Evolutionary conservation across 2,888 invertebrate species (phyloP).

Genomic region (Drosophila incognita): DNA sequence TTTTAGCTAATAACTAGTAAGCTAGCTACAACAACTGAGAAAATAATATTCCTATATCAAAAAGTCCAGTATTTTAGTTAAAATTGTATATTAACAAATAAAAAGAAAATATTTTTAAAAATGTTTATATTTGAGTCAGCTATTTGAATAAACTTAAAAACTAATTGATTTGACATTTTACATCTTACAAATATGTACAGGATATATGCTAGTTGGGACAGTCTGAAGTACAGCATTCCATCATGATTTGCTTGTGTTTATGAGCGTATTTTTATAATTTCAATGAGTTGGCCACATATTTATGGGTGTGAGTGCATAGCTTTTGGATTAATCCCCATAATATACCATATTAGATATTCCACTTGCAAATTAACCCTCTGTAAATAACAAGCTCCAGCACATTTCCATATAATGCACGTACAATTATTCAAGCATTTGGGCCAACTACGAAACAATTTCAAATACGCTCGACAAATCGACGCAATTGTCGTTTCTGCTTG

Average conservation of each 20-base stretch:
- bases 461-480: constrained; percentile 39
- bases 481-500: constrained; percentile 21
- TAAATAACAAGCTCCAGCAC: neutral
- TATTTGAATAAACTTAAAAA: neutral
- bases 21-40: neutral
- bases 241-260: neutral
- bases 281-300: constrained; percentile 13
- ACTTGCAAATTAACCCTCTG: constrained; percentile 6
- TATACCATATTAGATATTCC: neutral
- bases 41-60: neutral
- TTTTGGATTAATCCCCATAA: neutral
- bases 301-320: constrained; percentile 23
- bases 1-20: neutral
- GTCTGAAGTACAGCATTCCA: neutral
- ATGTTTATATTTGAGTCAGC: neutral
- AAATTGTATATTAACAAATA: neutral
- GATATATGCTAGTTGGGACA: neutral
- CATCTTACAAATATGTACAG: neutral
- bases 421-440: constrained; percentile 52
- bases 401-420: constrained; percentile 42
- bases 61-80: neutral
- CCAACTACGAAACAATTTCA: constrained; percentile 38
- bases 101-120: fast-evolving
- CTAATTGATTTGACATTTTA: too few species aligned
- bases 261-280: neutral